Base-by-base conservation (phyloP, 2,113 vertebrate species). In the Hucho hucho region DNA sequence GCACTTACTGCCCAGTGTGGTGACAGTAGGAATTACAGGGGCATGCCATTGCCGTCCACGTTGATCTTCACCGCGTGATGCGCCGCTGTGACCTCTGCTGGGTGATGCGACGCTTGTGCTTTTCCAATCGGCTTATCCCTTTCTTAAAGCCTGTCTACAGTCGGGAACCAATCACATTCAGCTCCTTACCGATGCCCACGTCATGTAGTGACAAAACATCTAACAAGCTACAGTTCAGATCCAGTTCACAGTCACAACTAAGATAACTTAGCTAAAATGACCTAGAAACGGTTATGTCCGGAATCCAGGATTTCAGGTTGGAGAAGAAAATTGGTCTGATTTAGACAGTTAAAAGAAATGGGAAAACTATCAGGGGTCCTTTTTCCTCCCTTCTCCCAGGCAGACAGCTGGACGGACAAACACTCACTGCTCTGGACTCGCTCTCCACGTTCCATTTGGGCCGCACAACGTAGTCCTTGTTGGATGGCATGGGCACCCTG, bases 401-500 rank as follows among this genome's bases (percentile, higher is more conserved):
- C 37, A 43, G 37, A 43, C 2, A 43, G 9, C 9, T 43, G 37
- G 37, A 43, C 37, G 37, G 16, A 53, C 14, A 53, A 53, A 53
- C 12, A 53, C 49, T 53, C 49, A 53, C 49, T 18, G 49, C 13
- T 61, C 58, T 32, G 28, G 11, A 87, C 95, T 96, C 88, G 99
- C 98, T 94, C 98, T 99, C 98, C 58, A 98, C 94, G 2, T 99
- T 99, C 97, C 98, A 99, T 75, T 98, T 99, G 69, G 97, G 98
- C 69, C 97, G 95, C 9, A 99, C 97, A 0, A 99, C 98, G 0
- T 99, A 99, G 91, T 99, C 98, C 81, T 98, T 98, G 91, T 99
- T 99, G 72, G 97, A 99, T 6, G 98, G 98, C 96, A 99, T 95
- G 0, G 97, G 98, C 6, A 99, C 98, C 69, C 97, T 92, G 0